phyloP scores from a whole-genome alignment of 2,888 invertebrate species.

The Parasteatoda lunata region DNA sequence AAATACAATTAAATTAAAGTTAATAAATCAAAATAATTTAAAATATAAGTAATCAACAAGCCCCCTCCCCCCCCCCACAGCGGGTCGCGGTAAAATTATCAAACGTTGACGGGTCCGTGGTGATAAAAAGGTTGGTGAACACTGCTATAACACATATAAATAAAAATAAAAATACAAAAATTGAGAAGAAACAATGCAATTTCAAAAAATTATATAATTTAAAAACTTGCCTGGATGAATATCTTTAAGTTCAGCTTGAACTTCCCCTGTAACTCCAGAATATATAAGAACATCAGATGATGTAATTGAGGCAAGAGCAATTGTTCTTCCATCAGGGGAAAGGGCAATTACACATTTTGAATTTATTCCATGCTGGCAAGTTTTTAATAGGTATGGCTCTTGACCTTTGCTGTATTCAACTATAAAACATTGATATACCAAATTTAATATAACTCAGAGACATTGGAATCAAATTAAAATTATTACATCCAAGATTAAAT shows the following conservation, averaged over 20 bases:
- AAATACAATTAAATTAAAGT: no score
- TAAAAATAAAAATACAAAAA: background rate
- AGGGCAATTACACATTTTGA: constrained; percentile 79
- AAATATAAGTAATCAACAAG: no score
- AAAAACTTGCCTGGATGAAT: constrained; percentile 76
- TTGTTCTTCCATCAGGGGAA: constrained; percentile 86
- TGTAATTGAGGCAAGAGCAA: constrained; percentile 81
- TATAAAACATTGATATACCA: constrained; percentile 72
- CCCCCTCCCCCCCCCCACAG: no score
- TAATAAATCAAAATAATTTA: no score
- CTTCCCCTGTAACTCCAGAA: constrained; percentile 80
- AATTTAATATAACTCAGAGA: no score
- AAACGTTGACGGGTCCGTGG: no score
- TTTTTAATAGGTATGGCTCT: constrained; percentile 82
- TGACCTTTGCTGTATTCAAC: constrained; percentile 87
- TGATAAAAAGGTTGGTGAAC: no score
- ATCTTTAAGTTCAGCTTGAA: constrained; percentile 82
- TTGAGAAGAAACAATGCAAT: background rate
- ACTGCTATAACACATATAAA: no score
- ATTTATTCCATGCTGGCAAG: constrained; percentile 77
- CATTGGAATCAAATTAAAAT: no score
- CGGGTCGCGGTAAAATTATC: no score
- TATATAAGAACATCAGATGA: constrained; percentile 82
- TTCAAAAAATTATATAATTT: background rate
- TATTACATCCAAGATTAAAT: no score